phyloP scores from a whole-genome alignment of 2,888 invertebrate species.

The Trissolcus japonicus region DNA sequence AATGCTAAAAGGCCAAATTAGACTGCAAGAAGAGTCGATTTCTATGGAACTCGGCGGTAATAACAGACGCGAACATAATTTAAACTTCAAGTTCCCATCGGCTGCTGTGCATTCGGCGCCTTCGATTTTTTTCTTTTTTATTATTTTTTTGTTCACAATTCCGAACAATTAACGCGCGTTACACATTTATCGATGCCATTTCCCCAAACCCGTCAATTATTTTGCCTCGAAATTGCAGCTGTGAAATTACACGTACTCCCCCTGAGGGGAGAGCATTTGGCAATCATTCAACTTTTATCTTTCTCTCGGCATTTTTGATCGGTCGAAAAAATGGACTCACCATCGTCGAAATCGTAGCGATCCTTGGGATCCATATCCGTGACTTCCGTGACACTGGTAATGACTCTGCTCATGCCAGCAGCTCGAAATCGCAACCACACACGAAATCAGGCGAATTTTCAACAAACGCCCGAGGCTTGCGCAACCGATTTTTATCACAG shows the following conservation, averaged over 20 bases:
- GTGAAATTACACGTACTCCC: conserved; percentile 2
- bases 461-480: conserved; percentile 24
- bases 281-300: background rate
- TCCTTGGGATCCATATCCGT: conserved; percentile 72
- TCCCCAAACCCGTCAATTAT: conserved; percentile 8
- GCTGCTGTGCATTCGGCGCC: background rate
- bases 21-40: conserved; percentile 18
- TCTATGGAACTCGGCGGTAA: conserved; percentile 30
- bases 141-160: conserved; percentile 3
- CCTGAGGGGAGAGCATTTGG: too few species aligned
- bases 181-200: conserved; percentile 2
- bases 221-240: background rate
- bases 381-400: conserved; percentile 67
- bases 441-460: conserved; percentile 44
- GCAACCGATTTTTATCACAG: conserved; percentile 53
- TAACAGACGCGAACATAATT: conserved; percentile 12
- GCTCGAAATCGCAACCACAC: conserved; percentile 25
- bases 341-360: conserved; percentile 70
- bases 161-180: background rate
- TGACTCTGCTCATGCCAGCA: conserved; percentile 64
- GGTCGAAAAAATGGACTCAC: conserved; percentile 60
- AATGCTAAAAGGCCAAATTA: conserved; percentile 27
- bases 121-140: conserved; percentile 3
- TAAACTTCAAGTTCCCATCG: conserved; percentile 1
- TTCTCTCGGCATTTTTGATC: background rate